Evolutionary conservation across 1,140 invertebrate genomes (phyloP).

Genomic region (Meloidogyne chitwoodi): DNA sequence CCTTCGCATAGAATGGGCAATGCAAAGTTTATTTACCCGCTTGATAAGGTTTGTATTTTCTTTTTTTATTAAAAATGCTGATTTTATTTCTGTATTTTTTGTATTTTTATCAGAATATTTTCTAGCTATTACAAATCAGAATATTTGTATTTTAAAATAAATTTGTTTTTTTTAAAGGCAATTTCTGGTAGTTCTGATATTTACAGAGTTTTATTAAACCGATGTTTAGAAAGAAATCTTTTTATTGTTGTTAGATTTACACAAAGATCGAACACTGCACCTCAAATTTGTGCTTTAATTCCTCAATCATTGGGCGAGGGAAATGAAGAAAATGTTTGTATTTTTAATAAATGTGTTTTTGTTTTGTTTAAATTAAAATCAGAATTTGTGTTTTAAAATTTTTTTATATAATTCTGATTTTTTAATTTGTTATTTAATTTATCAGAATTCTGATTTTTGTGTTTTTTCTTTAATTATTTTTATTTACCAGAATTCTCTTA

Average conservation of each 20-base stretch:
- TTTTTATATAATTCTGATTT: too few species aligned
- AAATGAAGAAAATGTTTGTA: not conserved
- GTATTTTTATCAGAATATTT: too few species aligned
- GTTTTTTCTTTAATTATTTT: too few species aligned
- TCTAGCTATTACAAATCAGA: not conserved
- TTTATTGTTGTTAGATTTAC: conserved; percentile 35
- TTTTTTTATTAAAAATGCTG: not conserved
- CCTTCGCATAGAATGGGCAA: conserved; percentile 37
- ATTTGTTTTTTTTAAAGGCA: conserved; percentile 23
- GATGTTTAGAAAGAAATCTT: conserved; percentile 31
- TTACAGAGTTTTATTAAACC: conserved; percentile 24
- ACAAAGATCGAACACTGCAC: conserved; percentile 27
- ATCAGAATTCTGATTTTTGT: not conserved
- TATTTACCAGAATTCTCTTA: conserved; percentile 4
- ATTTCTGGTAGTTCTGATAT: conserved; percentile 20
- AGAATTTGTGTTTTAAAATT: not conserved
- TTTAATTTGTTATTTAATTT: not conserved
- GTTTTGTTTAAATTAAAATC: not conserved
- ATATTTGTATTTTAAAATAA: not conserved
- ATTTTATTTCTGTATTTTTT: conserved; percentile 1
- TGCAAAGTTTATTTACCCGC: conserved; percentile 31
- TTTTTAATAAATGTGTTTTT: not conserved
- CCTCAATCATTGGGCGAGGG: not conserved
- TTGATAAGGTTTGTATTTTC: conserved; percentile 29
- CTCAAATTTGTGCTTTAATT: conserved; percentile 18